A percentile compares a stretch with the other conserved stretches of the same genome.
Evolutionary conservation across 2,888 invertebrate species (phyloP).

Genomic region (Heteromurus nitidus): DNA sequence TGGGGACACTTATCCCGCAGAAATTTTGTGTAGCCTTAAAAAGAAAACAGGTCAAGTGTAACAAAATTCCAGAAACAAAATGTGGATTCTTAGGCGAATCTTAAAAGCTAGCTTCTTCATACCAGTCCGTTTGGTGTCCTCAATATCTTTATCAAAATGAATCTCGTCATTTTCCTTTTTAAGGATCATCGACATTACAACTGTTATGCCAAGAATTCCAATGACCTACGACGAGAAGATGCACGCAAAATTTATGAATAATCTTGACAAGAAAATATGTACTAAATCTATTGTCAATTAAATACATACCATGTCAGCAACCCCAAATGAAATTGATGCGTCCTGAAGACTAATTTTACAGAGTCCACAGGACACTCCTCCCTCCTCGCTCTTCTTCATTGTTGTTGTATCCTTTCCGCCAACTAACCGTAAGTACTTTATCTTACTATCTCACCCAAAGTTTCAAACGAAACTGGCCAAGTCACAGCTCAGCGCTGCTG

Average conservation of each 20-base stretch:
- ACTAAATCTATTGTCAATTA: not conserved
- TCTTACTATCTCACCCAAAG: not conserved
- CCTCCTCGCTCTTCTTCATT: slow-evolving; percentile 33
- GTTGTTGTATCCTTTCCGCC: not conserved
- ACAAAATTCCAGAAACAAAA: not conserved
- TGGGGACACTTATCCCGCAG: not conserved
- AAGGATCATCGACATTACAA: slow-evolving; percentile 28
- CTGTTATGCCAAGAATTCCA: slow-evolving; percentile 25
- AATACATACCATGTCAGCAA: slow-evolving; percentile 37
- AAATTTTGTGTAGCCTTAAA: slow-evolving; percentile 29
- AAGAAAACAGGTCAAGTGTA: not conserved
- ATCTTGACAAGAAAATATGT: slow-evolving; percentile 6
- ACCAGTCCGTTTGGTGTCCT: not conserved
- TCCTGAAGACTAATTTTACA: slow-evolving; percentile 32
- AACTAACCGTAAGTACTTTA: no score
- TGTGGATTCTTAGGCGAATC: not conserved
- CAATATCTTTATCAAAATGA: not conserved
- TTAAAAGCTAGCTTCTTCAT: not conserved
- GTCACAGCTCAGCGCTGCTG: not conserved
- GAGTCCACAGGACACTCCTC: slow-evolving; percentile 40
- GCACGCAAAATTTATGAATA: not conserved
- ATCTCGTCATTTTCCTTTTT: slow-evolving; percentile 33
- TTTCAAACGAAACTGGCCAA: not conserved
- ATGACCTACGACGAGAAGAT: not conserved
- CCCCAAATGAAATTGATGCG: slow-evolving; percentile 30